These are phyloP conservation scores for Antechinus flavipes DNA, from an alignment of 2,113 vertebrate species.

Conservation along the genomic window DNA sequence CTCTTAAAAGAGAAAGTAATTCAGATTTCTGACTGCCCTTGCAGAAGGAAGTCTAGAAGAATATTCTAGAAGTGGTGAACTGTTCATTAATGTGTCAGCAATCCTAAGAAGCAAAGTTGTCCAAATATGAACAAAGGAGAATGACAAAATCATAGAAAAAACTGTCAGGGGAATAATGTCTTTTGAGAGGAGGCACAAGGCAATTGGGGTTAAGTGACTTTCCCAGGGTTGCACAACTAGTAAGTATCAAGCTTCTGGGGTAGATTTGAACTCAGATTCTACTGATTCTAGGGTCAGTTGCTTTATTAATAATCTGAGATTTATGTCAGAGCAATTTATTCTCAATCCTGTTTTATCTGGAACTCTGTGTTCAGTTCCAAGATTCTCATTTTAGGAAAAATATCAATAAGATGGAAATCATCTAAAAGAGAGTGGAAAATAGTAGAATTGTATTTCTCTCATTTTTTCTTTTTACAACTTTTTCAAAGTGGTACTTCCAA, in stretches of 20 bases:
- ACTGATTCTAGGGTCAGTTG: too few species aligned
- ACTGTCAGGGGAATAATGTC: constrained; percentile 16
- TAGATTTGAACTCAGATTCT: too few species aligned
- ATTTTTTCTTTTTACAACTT: not conserved
- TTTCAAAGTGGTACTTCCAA: not conserved
- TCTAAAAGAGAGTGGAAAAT: not conserved
- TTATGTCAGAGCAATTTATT: constrained; percentile 26
- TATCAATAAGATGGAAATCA: not conserved
- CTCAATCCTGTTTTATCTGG: not conserved
- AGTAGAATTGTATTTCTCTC: not conserved
- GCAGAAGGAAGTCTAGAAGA: constrained; percentile 8
- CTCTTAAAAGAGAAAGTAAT: constrained; percentile 47
- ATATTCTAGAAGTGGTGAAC: not conserved
- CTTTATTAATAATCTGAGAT: too few species aligned
- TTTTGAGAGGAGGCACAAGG: too few species aligned
- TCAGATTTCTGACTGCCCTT: constrained; percentile 19
- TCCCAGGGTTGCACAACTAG: too few species aligned
- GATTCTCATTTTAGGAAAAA: not conserved
- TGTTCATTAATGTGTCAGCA: not conserved
- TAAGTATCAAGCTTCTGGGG: too few species aligned
- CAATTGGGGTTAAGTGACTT: too few species aligned
- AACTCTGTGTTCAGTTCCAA: not conserved
- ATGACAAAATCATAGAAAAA: constrained; percentile 54
- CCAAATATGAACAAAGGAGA: constrained; percentile 47
- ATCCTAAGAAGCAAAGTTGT: not conserved